Percentiles rank a stretch among this genome's conserved stretches.
Evolutionary conservation across 92 coral and sea anemone genomes (phyloP).

Genomic region (Epizoanthus ramosus): DNA sequence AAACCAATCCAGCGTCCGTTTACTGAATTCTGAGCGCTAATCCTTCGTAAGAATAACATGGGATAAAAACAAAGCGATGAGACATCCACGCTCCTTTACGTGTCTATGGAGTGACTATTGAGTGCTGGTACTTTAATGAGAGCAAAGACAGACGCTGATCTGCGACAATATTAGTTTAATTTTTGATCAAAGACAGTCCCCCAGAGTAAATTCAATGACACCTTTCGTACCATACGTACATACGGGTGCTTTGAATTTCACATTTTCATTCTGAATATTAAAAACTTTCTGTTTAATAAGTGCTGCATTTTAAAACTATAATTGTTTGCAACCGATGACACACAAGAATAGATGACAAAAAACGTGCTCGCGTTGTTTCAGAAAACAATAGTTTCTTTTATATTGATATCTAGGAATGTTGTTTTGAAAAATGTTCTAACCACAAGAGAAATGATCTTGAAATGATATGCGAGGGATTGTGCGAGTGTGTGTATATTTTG

Average conservation of each 20-base stretch:
- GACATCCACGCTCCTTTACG: neutral
- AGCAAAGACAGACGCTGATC: neutral
- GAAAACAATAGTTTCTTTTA: slow-evolving; percentile 24
- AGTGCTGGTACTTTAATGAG: no score
- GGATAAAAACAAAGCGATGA: neutral
- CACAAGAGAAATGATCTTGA: neutral
- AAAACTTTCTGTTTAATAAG: neutral
- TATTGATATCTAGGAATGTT: slow-evolving; percentile 5
- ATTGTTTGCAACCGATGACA: slow-evolving; percentile 30
- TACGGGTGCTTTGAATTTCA: slow-evolving; percentile 27
- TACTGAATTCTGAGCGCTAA: neutral
- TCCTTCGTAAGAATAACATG: slow-evolving; percentile 30
- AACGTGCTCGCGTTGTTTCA: slow-evolving; percentile 15
- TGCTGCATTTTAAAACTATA: neutral
- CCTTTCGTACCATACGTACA: neutral
- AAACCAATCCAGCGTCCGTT: slow-evolving; percentile 4
- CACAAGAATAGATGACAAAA: neutral
- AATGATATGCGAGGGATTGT: neutral
- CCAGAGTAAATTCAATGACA: slow-evolving; percentile 10
- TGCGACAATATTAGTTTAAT: neutral
- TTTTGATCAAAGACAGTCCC: neutral
- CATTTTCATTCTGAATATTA: neutral
- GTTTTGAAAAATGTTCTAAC: neutral
- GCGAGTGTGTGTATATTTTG: neutral
- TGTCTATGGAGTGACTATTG: neutral